Evolutionary conservation across 2,113 vertebrate genomes (phyloP).

Genomic region (Psilopsiagon aymara): DNA sequence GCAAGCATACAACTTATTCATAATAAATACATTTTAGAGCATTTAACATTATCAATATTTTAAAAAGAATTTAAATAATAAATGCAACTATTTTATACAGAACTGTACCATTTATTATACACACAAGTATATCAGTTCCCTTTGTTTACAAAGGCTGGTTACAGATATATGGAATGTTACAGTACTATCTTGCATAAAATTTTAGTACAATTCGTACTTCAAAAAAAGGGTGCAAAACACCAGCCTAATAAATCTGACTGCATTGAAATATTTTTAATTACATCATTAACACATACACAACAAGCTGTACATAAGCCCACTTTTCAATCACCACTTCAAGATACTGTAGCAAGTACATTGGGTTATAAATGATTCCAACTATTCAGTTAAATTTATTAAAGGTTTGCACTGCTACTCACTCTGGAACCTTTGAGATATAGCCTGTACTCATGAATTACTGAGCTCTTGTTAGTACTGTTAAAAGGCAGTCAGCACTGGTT

Average conservation of each 20-base stretch:
- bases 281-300: conserved; percentile 88
- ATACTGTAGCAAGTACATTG: conserved; percentile 77
- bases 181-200: conserved; percentile 98
- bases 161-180: conserved; percentile 99
- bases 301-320: conserved; percentile 89
- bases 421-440: conserved; percentile 65
- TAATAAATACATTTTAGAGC: conserved; percentile 78
- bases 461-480: conserved; percentile 74
- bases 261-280: conserved; percentile 82
- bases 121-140: conserved; percentile 89
- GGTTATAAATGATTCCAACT: conserved; percentile 75
- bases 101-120: conserved; percentile 98
- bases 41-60: conserved; percentile 76
- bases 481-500: conserved; percentile 70
- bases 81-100: conserved; percentile 87
- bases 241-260: conserved; percentile 82
- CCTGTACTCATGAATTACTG: conserved; percentile 61
- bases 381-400: conserved; percentile 74
- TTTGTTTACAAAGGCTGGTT: conserved; percentile 90
- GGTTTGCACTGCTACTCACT: conserved; percentile 70
- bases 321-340: conserved; percentile 81
- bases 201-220: conserved; percentile 86
- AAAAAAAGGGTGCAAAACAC: conserved; percentile 86
- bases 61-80: conserved; percentile 81
- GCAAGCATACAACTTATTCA: conserved; percentile 74